Percentiles rank a stretch among this genome's conserved stretches.
Evolutionary conservation across 2,113 vertebrate genomes (phyloP).

Genomic region (Chauna torquata): DNA sequence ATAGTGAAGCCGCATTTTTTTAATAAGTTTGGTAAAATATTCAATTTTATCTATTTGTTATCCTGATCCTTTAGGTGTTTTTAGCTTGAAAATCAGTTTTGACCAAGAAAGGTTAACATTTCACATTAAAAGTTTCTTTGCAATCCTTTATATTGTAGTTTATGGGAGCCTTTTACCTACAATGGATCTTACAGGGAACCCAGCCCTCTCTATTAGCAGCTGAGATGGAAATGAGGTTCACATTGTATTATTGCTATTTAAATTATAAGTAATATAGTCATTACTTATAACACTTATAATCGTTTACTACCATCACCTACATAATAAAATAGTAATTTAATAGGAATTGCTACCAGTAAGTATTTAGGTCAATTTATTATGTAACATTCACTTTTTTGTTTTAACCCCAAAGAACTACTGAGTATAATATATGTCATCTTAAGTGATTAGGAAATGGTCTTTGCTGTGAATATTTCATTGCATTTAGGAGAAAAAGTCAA

Average conservation of each 20-base stretch:
- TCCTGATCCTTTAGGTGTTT: background rate
- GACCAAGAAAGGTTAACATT: background rate
- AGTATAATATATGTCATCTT: background rate
- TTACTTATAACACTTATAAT: background rate
- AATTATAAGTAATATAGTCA: background rate
- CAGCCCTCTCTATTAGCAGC: background rate
- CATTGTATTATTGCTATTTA: background rate
- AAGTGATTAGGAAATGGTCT: background rate
- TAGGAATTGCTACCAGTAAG: background rate
- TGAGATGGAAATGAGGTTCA: background rate
- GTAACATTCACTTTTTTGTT: background rate
- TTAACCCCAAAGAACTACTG: background rate
- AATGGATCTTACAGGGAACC: background rate
- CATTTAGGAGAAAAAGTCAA: background rate
- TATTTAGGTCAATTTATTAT: background rate
- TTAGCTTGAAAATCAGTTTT: background rate
- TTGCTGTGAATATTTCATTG: background rate
- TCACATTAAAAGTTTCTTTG: background rate
- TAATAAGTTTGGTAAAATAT: background rate
- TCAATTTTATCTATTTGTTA: background rate
- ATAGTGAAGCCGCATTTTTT: background rate
- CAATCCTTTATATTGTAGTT: background rate
- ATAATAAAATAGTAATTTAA: background rate
- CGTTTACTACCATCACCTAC: background rate
- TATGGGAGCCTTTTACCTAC: background rate